Evolutionary conservation across 2,797 vertebrate genomes (phyloP), one percentile per base, ranked within the genome.

Genomic region (Spheniscus humboldti): DNA sequence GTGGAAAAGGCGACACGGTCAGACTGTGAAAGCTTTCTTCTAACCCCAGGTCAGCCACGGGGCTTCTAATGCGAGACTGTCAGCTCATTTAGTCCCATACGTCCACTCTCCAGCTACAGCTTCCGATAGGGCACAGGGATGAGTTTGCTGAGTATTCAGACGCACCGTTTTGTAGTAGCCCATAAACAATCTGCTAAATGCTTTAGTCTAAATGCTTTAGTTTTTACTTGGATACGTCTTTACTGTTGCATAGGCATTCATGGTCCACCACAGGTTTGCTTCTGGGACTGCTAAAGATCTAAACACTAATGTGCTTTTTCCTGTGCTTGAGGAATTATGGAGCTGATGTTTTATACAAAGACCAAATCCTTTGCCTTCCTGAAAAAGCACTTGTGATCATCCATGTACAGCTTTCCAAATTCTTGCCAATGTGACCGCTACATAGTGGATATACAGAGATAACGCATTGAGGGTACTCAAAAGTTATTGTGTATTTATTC

Each of bases 71-170:
- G 9, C 0, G 0, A 67, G 25, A 8, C 8, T 45, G 9, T 35
- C 4, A 10, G 17, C 22, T 90, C 31, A 9, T 47, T 25, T 35
- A 66, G 31, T 37, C 13, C 22, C 0, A 0, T 14, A 31, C 0
- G 0, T n/a, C 47, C 10, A 4, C 33, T 35, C 13, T 52, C 56
- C 23, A 57, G 37, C 33, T 53, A 41, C 50, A 82, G 56, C 11
- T 39, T 80, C 52, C 59, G 55, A n/a, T 0, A 16, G 18, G 66
- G 11, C 57, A 50, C 30, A 59, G 22, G 11, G 53, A 28, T 2
- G 3, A 20, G 28, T 17, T 33, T 5, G 0, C 5, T 10, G 43
- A 41, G 19, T 30, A 31, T 64, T 56, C 53, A 52, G 62, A 28
- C 5, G 7, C 24, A 72, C 13, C 10, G 2, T 11, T 7, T 4